A percentile compares a stretch with the other conserved stretches of the same genome.
Evolutionary conservation across 1,140 invertebrate species (phyloP).

Genomic region (Chlorops oryzae): DNA sequence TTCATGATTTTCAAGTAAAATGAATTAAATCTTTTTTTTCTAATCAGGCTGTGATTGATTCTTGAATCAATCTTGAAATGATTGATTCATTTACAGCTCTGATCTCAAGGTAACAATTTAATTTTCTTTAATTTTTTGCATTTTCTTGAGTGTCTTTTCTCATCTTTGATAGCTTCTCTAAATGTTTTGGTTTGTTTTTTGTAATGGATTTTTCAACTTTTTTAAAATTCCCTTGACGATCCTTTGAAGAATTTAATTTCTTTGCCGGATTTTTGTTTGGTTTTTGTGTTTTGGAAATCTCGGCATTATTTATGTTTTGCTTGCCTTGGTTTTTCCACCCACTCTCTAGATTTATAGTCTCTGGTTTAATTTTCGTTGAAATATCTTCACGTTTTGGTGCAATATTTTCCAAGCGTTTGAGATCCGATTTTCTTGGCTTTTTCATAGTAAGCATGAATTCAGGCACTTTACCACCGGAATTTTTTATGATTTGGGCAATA

Average conservation of each 20-base stretch:
- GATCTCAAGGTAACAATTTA: conserved; percentile 16
- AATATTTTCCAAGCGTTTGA: conserved; percentile 54
- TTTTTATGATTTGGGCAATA: conserved; percentile 78
- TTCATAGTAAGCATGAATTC: conserved; percentile 82
- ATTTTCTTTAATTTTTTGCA: conserved; percentile 8
- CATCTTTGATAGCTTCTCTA: conserved; percentile 14
- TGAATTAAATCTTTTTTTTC: too few species aligned
- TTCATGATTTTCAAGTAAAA: too few species aligned
- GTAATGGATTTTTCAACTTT: too few species aligned
- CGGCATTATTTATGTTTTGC: conserved; percentile 1
- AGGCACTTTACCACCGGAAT: conserved; percentile 85
- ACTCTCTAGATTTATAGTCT: too few species aligned
- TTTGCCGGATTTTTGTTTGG: background rate
- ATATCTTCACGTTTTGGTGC: conserved; percentile 60
- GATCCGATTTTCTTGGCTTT: conserved; percentile 61
- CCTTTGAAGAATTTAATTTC: conserved; percentile 5
- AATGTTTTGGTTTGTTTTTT: background rate
- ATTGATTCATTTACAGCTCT: too few species aligned
- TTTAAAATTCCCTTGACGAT: too few species aligned
- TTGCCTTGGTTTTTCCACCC: conserved; percentile 15
- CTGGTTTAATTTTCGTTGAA: conserved; percentile 51
- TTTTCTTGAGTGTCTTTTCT: conserved; percentile 1
- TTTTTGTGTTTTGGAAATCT: conserved; percentile 4
- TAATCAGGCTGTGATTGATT: too few species aligned
- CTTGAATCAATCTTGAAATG: too few species aligned